Evolutionary conservation across 2,888 invertebrate species (phyloP).

Genomic region (Zhuqinia jingwanae): DNA sequence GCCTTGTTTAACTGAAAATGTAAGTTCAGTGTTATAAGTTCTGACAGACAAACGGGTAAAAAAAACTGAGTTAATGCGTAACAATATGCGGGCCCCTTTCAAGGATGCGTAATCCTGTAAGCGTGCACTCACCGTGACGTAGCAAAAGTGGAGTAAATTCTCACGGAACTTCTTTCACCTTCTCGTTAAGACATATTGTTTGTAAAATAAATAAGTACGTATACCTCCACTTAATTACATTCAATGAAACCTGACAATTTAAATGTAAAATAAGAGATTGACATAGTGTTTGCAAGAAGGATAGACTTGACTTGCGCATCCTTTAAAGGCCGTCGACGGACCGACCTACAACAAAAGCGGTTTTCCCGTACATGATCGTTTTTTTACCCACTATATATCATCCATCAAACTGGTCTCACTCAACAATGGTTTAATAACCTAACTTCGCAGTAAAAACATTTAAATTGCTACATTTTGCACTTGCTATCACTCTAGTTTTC

Average conservation of each 20-base stretch:
- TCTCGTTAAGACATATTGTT: too few relatives aligned
- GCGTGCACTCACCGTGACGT: conserved; percentile 6
- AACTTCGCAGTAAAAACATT: conserved; percentile 15
- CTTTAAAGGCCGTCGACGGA: conserved; percentile 37
- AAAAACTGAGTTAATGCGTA: too few relatives aligned
- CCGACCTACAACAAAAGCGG: conserved; percentile 40
- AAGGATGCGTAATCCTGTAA: too few relatives aligned
- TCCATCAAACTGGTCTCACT: conserved; percentile 54
- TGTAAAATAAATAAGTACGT: too few relatives aligned
- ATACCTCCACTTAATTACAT: too few relatives aligned
- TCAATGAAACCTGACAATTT: not conserved
- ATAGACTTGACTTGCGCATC: conserved; percentile 61
- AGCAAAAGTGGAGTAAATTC: conserved; percentile 26
- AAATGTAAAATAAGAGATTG: not conserved
- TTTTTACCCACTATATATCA: conserved; percentile 41
- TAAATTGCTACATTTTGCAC: conserved; percentile 31
- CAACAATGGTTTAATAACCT: conserved; percentile 30
- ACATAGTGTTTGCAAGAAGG: conserved; percentile 3
- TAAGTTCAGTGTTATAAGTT: too few relatives aligned
- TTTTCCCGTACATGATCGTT: conserved; percentile 48
- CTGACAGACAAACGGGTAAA: too few relatives aligned
- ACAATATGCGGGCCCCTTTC: too few relatives aligned
- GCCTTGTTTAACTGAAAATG: too few relatives aligned
- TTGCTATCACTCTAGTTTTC: conserved; percentile 38
- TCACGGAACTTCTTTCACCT: conserved; percentile 45